These are phyloP conservation scores for Siphonodentalium dalli DNA, from an alignment of 2,888 invertebrate species.

Conservation along the genomic window DNA sequence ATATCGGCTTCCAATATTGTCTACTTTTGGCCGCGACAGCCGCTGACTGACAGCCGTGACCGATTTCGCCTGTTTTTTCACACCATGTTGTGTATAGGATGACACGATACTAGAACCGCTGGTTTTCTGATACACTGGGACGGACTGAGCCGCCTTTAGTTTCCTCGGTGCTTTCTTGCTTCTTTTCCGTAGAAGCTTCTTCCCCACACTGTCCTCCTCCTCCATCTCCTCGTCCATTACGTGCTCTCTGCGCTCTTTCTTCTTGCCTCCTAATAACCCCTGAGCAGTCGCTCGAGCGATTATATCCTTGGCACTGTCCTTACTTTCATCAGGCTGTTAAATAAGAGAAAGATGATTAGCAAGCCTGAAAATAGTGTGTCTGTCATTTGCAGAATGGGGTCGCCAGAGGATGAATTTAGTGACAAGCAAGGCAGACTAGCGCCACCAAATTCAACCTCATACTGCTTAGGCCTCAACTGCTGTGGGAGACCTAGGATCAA, in stretches of 20 bases:
- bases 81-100: constrained; percentile 30
- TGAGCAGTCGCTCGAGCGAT: constrained; percentile 50
- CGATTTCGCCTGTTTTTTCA: neutral
- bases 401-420: too few species aligned
- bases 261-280: constrained; percentile 42
- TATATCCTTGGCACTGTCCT: constrained; percentile 53
- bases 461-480: too few species aligned
- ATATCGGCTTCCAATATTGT: too few species aligned
- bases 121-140: too few species aligned
- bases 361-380: neutral
- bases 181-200: constrained; percentile 34
- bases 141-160: constrained; percentile 27
- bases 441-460: too few species aligned
- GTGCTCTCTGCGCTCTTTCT: constrained; percentile 18
- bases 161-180: constrained; percentile 33
- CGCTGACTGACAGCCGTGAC: neutral
- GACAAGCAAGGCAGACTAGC: too few species aligned
- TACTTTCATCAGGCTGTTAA: constrained; percentile 51
- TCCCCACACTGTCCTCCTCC: constrained; percentile 16
- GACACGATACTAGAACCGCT: constrained; percentile 10
- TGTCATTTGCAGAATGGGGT: too few species aligned
- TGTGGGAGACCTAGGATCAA: too few species aligned
- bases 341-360: constrained; percentile 1
- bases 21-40: too few species aligned
- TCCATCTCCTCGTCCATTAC: constrained; percentile 28